These are phyloP conservation scores for Drosophila antonietae DNA, from an alignment of 2,888 invertebrate genomes.

Conservation along the genomic window DNA sequence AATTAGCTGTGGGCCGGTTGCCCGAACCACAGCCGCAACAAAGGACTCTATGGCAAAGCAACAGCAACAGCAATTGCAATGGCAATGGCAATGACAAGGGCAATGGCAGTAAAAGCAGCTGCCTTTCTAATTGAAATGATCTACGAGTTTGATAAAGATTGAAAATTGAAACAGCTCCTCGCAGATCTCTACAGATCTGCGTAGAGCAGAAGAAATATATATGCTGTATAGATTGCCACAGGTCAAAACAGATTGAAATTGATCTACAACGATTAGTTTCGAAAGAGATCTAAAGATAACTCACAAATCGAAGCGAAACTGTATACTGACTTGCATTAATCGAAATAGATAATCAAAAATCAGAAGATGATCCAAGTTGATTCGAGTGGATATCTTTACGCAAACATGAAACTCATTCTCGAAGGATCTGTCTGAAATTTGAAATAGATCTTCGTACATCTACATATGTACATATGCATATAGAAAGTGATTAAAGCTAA, in stretches of 20 bases:
- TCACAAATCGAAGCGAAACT: neutral
- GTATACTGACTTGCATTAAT: neutral
- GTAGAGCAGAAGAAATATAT: neutral
- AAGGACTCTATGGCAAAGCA: neutral
- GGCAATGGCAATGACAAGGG: neutral
- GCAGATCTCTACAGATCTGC: neutral
- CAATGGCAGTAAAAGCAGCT: constrained; percentile 14
- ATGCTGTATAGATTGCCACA: neutral
- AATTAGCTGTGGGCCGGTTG: constrained; percentile 53
- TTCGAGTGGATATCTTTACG: too few relatives aligned
- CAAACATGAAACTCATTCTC: neutral
- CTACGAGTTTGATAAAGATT: constrained; percentile 12
- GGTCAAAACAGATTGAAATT: neutral
- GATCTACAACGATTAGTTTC: neutral
- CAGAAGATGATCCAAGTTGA: neutral
- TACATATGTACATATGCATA: too few relatives aligned
- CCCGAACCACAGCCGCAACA: constrained; percentile 8
- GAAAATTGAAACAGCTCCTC: neutral
- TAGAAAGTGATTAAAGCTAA: too few relatives aligned
- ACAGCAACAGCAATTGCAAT: constrained; percentile 15
- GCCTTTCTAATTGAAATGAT: constrained; percentile 18
- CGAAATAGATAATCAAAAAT: neutral
- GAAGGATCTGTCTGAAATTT: neutral
- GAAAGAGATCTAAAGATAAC: neutral
- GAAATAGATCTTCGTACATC: neutral